Evolutionary conservation across 2,113 vertebrate genomes (phyloP).

Genomic region (Thalassoma bifasciatum): DNA sequence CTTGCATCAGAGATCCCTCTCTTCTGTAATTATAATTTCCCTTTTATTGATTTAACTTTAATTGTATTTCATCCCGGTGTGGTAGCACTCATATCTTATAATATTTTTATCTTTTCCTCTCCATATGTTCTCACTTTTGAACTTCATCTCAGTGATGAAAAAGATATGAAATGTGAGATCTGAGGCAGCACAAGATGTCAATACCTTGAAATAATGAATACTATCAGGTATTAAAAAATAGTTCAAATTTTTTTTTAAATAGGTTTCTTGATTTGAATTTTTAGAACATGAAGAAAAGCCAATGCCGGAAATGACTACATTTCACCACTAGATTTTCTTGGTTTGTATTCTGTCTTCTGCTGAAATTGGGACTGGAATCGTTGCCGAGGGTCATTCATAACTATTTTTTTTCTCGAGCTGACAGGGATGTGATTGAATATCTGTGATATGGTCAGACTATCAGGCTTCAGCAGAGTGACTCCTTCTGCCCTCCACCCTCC

Average conservation of each 20-base stretch:
- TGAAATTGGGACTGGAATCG: constrained; percentile 36
- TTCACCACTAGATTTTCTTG: constrained; percentile 7
- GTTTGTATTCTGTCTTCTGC: constrained; percentile 19
- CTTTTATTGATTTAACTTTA: constrained; percentile 37
- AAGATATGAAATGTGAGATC: constrained; percentile 5
- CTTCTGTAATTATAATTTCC: constrained; percentile 42
- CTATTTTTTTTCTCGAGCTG: constrained; percentile 49
- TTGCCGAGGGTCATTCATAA: constrained; percentile 65
- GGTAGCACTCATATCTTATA: background rate
- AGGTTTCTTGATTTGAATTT: background rate
- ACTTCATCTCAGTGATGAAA: constrained; percentile 2
- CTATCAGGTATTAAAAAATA: background rate
- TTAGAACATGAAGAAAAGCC: background rate
- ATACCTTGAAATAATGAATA: background rate
- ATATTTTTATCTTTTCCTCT: background rate
- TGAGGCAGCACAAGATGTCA: background rate
- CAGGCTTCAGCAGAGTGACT: constrained; percentile 70
- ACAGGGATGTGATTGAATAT: constrained; percentile 76
- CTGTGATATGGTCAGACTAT: constrained; percentile 77
- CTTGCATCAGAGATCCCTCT: constrained; percentile 32
- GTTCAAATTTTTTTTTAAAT: constrained; percentile 8
- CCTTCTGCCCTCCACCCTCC: constrained; percentile 60
- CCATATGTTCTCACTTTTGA: constrained; percentile 34
- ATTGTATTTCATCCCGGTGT: constrained; percentile 20
- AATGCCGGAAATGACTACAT: background rate